phyloP scores from a whole-genome alignment of 2,113 vertebrate genomes.

The Oreochromis spilurus region DNA sequence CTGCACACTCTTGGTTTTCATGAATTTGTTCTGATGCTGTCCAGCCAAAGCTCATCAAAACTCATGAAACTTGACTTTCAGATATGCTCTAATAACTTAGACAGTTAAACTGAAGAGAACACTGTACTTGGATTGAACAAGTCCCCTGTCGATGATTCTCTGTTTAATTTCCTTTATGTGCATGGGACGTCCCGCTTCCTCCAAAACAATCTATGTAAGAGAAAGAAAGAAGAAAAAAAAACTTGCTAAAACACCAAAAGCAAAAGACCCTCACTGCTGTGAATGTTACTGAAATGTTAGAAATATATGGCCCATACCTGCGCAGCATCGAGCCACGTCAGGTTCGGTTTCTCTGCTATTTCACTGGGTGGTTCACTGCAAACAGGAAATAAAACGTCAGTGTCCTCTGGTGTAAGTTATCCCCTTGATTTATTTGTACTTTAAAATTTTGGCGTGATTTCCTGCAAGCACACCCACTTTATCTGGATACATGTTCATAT shows the following conservation, averaged over 20 bases:
- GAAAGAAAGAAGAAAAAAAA: neutral
- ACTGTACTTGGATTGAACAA: constrained; percentile 79
- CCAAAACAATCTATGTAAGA: constrained; percentile 71
- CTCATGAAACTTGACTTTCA: neutral
- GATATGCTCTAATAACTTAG: neutral
- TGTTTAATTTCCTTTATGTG: constrained; percentile 83
- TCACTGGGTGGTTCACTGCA: constrained; percentile 70
- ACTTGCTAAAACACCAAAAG: neutral
- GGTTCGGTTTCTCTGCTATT: constrained; percentile 77
- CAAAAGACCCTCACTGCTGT: neutral
- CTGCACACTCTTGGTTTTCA: neutral
- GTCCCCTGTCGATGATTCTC: constrained; percentile 75
- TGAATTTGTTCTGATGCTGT: neutral
- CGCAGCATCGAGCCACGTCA: constrained; percentile 80
- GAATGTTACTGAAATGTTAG: neutral
- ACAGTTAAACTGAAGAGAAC: neutral
- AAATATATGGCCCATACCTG: constrained; percentile 59
- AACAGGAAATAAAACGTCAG: neutral
- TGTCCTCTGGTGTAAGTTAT: neutral
- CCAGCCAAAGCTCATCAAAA: neutral
- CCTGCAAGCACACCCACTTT: neutral
- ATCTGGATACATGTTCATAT: neutral
- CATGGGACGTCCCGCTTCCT: constrained; percentile 78
- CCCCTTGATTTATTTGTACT: neutral
- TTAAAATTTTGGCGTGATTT: neutral